Conservation (phyloP, 2,888 invertebrate species). For the Protophormia terraenovae region DNA sequence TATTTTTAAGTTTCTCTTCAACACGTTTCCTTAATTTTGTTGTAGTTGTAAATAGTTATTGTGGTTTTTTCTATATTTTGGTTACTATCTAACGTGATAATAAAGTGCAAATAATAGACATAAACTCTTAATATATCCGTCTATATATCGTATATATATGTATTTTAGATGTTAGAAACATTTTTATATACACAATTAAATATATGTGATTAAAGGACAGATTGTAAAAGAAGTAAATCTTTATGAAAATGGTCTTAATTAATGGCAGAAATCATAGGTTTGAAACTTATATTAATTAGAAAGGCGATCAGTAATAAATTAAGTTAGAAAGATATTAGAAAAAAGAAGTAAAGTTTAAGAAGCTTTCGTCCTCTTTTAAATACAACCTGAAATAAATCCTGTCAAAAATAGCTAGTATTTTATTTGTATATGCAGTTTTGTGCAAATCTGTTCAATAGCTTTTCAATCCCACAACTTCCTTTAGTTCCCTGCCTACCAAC, state of each 20-base stretch:
- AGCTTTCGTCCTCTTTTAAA: no score
- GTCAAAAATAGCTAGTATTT: no score
- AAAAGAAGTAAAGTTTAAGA: no score
- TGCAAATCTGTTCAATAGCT: no score
- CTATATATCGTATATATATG: not conserved
- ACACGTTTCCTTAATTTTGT: conserved; percentile 50
- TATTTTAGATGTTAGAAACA: not conserved
- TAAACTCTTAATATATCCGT: conserved; percentile 62
- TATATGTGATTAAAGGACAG: not conserved
- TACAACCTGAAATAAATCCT: no score
- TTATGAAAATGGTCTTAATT: no score
- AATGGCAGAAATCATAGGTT: no score
- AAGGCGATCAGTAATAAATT: no score
- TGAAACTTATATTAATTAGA: no score
- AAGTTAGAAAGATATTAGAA: no score
- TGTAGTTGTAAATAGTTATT: conserved; percentile 54
- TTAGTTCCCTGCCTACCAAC: not conserved
- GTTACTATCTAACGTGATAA: conserved; percentile 81
- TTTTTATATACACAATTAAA: conserved; percentile 16
- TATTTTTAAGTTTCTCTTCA: conserved; percentile 34
- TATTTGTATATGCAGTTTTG: no score
- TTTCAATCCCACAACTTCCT: not conserved
- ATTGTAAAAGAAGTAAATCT: conserved; percentile 1
- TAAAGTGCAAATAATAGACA: conserved; percentile 81
- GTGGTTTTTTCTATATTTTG: conserved; percentile 68